phyloP scores from a whole-genome alignment of 2,113 vertebrate genomes.

The Perognathus longimembris region DNA sequence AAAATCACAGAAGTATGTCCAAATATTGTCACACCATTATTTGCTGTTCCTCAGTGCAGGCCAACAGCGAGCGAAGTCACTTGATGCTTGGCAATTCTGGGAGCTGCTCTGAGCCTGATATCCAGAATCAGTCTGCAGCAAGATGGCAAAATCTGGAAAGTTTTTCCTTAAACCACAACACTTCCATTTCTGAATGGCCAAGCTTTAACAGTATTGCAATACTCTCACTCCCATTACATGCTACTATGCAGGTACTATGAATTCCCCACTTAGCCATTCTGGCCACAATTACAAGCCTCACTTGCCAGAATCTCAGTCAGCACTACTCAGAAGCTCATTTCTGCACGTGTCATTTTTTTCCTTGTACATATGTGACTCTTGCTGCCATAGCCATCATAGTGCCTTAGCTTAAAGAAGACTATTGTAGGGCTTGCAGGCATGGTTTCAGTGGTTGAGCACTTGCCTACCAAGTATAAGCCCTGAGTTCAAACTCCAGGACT shows the following conservation, averaged over 20 bases:
- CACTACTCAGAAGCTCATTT: constrained; percentile 2
- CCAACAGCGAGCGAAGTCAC: neutral
- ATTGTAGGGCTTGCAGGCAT: no score
- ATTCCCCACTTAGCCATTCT: neutral
- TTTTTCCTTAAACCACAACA: neutral
- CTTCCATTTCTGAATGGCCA: neutral
- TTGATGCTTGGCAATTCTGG: neutral
- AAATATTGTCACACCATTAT: constrained; percentile 49
- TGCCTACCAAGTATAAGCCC: no score
- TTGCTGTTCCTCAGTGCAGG: constrained; percentile 1
- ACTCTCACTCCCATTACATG: neutral
- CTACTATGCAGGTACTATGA: neutral
- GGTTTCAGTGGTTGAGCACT: no score
- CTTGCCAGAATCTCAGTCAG: neutral
- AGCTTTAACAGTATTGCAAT: neutral
- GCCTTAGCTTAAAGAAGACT: neutral
- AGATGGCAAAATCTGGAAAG: neutral
- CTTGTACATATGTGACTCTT: neutral
- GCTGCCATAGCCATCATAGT: neutral
- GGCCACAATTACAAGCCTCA: neutral
- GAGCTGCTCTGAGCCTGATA: neutral
- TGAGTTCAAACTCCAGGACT: no score
- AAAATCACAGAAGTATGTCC: constrained; percentile 42
- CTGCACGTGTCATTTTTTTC: neutral
- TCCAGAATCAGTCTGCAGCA: neutral